These are phyloP conservation scores for Salvelinus alpinus DNA, from an alignment of 2,113 vertebrate species.

Conservation along the genomic window DNA sequence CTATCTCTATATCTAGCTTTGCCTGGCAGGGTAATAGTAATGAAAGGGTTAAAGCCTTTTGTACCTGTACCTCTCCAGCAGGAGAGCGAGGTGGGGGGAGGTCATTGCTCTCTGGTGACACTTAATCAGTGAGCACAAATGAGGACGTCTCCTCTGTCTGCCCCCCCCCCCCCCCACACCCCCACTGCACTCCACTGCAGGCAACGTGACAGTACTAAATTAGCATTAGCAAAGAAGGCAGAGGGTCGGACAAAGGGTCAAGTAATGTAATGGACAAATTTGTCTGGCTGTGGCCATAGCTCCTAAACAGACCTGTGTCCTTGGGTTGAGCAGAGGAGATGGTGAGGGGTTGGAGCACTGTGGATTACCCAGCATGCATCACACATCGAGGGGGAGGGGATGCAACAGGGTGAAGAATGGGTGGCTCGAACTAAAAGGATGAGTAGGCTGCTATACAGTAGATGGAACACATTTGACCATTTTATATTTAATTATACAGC, in stretches of 20 bases:
- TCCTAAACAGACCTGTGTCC: neutral
- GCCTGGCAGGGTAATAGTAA: conserved; percentile 26
- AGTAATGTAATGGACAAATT: neutral
- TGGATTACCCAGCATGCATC: neutral
- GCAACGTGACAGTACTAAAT: neutral
- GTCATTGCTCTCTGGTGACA: conserved; percentile 52
- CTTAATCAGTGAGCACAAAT: conserved; percentile 59
- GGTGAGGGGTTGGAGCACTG: neutral
- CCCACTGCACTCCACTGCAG: neutral
- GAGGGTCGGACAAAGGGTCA: conserved; percentile 13
- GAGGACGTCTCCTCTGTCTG: conserved; percentile 42
- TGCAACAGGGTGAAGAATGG: neutral
- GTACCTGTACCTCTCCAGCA: conserved; percentile 33
- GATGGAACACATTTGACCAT: too few species aligned
- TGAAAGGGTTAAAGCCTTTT: conserved; percentile 59
- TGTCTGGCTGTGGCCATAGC: neutral
- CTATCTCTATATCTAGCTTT: conserved; percentile 14
- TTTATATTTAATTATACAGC: neutral
- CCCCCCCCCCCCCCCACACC: neutral
- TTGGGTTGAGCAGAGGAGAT: neutral
- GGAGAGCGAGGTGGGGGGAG: conserved; percentile 35
- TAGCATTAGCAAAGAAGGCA: neutral
- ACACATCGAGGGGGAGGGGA: neutral
- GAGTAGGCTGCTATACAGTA: too few species aligned
- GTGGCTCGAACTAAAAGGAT: too few species aligned